A percentile compares a stretch with the other conserved stretches of the same genome.
These are phyloP conservation scores for Ciconia stormi DNA, from an alignment of 2,113 vertebrate species.

Conservation along the genomic window DNA sequence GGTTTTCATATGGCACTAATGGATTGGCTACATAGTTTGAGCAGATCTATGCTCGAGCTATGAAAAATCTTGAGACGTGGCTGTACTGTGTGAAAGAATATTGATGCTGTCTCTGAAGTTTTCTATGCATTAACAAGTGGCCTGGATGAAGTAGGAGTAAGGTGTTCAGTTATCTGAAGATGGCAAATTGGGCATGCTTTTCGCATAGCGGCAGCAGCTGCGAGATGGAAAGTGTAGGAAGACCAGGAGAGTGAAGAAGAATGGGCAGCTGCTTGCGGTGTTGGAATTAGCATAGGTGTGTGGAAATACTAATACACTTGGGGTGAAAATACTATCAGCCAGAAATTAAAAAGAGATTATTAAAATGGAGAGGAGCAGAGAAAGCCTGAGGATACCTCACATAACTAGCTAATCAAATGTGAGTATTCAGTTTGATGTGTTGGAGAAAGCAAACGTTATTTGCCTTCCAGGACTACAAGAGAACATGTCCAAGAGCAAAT, in stretches of 20 bases:
- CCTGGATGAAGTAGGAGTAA: neutral
- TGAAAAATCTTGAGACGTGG: neutral
- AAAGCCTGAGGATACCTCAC: constrained; percentile 16
- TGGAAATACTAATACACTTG: constrained; percentile 2
- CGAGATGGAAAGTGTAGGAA: neutral
- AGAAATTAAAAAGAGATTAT: constrained; percentile 51
- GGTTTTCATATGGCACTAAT: neutral
- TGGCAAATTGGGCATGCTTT: neutral
- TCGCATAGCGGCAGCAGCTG: neutral
- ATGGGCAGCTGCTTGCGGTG: neutral
- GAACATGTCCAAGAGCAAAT: constrained; percentile 44
- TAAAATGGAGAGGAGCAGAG: constrained; percentile 45
- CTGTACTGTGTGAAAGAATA: neutral
- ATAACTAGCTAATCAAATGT: constrained; percentile 37
- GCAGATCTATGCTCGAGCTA: neutral
- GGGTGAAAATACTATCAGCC: constrained; percentile 34
- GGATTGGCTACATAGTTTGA: constrained; percentile 15
- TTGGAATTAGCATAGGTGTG: constrained; percentile 16
- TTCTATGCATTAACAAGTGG: neutral
- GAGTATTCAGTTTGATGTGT: constrained; percentile 45
- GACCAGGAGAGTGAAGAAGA: neutral
- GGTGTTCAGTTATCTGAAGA: neutral
- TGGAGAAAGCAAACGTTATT: constrained; percentile 48
- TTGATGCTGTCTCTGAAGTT: neutral
- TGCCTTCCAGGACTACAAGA: constrained; percentile 46